phyloP scores from a whole-genome alignment of 2,797 vertebrate species.

The Siniperca undulata region DNA sequence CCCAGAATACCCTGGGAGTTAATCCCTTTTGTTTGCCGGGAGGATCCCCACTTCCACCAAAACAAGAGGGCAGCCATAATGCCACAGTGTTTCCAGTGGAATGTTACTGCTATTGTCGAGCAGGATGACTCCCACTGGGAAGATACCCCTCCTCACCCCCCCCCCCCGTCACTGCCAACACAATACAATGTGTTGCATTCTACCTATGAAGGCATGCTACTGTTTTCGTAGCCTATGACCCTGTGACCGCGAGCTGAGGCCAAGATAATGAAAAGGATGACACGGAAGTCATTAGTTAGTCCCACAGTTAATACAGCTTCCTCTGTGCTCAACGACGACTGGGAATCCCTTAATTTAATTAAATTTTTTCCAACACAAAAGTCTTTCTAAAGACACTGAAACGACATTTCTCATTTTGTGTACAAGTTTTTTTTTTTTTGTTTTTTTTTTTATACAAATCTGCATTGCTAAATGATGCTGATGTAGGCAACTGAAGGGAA shows the following conservation, averaged over 20 bases:
- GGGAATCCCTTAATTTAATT: conserved; percentile 8
- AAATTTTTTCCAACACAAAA: background rate
- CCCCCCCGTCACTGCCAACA: conserved; percentile 56
- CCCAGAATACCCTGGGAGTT: conserved; percentile 62
- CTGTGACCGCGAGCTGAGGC: conserved; percentile 52
- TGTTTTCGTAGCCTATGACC: conserved; percentile 81
- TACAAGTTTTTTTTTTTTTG: background rate
- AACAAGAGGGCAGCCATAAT: conserved; percentile 62
- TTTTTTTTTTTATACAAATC: too few species aligned
- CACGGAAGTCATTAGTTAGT: conserved; percentile 74
- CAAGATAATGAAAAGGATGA: conserved; percentile 69
- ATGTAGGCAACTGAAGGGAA: too few species aligned
- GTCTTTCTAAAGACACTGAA: background rate
- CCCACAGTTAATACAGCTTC: conserved; percentile 58
- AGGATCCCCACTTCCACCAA: conserved; percentile 37
- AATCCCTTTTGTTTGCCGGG: conserved; percentile 55
- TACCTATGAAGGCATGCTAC: conserved; percentile 67
- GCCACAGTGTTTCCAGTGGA: conserved; percentile 79
- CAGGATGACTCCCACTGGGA: conserved; percentile 74
- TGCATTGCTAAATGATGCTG: background rate
- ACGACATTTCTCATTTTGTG: background rate
- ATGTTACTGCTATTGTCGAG: conserved; percentile 75
- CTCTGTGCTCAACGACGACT: conserved; percentile 17
- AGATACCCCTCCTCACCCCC: conserved; percentile 16
- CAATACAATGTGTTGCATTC: conserved; percentile 74